Conservation (phyloP, 2,113 vertebrate species). For the Mobula birostris region DNA sequence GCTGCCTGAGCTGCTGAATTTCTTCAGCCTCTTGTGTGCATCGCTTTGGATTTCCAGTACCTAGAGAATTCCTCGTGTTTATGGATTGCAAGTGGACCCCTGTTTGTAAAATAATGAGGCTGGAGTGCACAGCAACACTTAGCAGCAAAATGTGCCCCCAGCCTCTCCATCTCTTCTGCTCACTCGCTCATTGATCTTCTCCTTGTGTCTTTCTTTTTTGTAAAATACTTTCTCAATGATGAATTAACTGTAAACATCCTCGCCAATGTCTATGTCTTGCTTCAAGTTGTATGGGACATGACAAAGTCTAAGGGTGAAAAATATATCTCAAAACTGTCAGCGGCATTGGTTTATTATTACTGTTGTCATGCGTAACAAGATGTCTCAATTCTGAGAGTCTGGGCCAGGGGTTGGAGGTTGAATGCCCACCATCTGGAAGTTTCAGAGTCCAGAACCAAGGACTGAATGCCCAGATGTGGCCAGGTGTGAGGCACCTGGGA, state of each 20-base stretch:
- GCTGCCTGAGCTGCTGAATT: no score
- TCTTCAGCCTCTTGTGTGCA: no score
- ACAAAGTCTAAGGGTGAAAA: not conserved
- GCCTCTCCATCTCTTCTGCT: not conserved
- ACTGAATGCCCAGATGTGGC: no score
- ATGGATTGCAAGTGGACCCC: not conserved
- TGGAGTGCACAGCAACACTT: not conserved
- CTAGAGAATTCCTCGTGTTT: no score
- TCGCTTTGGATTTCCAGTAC: no score
- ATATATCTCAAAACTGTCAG: not conserved
- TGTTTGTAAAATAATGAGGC: not conserved
- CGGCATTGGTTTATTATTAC: no score
- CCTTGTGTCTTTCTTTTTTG: not conserved
- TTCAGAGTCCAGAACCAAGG: no score
- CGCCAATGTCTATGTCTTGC: not conserved
- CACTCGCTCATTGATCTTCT: not conserved
- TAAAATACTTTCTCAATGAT: not conserved
- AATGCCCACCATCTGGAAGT: no score
- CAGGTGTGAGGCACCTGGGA: no score
- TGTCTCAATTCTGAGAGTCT: no score
- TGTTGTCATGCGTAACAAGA: no score
- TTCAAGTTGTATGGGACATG: not conserved
- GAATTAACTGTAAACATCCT: not conserved
- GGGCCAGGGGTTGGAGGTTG: no score
- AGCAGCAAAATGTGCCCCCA: not conserved